phyloP scores from a whole-genome alignment of 2,888 invertebrate species.

The Prionchulus punctatus region DNA sequence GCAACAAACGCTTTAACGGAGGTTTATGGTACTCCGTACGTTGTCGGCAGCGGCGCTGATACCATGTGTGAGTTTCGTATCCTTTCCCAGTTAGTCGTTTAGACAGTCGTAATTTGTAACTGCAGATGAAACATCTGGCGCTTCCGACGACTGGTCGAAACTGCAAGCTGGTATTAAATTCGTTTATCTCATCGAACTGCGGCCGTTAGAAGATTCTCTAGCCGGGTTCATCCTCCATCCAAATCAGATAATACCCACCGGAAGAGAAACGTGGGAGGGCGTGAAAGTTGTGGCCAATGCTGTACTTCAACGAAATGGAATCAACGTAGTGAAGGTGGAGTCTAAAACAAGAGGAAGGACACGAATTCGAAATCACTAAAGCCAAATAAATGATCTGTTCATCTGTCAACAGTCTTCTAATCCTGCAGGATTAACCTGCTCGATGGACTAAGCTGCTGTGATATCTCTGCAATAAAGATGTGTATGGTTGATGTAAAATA shows the following conservation, averaged over 20 bases:
- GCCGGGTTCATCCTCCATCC: constrained; percentile 27
- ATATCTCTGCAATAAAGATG: no score
- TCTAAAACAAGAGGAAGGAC: no score
- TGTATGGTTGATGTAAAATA: no score
- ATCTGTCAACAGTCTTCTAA: no score
- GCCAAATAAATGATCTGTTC: no score
- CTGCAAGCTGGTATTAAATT: constrained; percentile 26
- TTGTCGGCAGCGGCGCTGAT: constrained; percentile 30
- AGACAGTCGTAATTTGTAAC: no score
- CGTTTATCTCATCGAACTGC: constrained; percentile 27
- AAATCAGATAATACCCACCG: constrained; percentile 29
- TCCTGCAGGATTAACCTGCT: no score
- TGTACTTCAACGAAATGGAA: neutral
- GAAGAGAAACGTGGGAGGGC: constrained; percentile 29
- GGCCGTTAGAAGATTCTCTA: constrained; percentile 17
- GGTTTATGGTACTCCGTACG: constrained; percentile 27
- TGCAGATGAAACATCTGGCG: constrained; percentile 29
- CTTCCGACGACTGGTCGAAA: constrained; percentile 33
- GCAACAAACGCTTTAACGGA: constrained; percentile 24
- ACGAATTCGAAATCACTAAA: no score
- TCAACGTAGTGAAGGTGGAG: no score
- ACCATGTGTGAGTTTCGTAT: constrained; percentile 27
- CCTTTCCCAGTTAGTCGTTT: no score
- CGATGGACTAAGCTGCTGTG: no score
- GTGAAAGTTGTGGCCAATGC: constrained; percentile 22